Conservation (phyloP, 2,888 invertebrate genomes). For the Boloria euphrosyne region DNA sequence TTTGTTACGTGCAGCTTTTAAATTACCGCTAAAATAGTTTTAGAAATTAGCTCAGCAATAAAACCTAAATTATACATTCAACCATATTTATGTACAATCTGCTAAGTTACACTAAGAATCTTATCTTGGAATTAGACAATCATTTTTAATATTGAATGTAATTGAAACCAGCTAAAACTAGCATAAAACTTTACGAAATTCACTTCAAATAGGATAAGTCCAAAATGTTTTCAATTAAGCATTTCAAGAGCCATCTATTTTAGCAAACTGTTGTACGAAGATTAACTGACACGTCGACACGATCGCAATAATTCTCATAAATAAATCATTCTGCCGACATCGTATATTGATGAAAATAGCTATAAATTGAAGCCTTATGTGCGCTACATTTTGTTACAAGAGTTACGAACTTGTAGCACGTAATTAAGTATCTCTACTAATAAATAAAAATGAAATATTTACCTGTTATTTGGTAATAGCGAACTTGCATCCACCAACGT, state of each 20-base stretch:
- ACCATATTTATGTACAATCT: too few relatives aligned
- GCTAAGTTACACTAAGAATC: too few relatives aligned
- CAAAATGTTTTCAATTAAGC: constrained; percentile 21
- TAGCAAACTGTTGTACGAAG: constrained; percentile 23
- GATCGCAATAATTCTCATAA: constrained; percentile 30
- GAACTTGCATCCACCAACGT: too few relatives aligned
- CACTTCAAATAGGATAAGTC: neutral
- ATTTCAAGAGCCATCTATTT: constrained; percentile 26
- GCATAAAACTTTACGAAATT: neutral
- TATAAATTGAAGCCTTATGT: constrained; percentile 38
- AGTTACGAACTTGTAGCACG: constrained; percentile 18
- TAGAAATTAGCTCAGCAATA: too few relatives aligned
- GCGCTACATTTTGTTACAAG: constrained; percentile 28
- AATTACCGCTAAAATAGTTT: too few relatives aligned
- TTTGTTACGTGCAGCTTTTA: too few relatives aligned
- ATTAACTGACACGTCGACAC: constrained; percentile 33
- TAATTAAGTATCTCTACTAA: neutral
- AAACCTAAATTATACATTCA: too few relatives aligned
- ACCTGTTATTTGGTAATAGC: too few relatives aligned
- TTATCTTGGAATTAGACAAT: too few relatives aligned
- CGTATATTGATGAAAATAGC: constrained; percentile 36
- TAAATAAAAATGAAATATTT: constrained; percentile 2
- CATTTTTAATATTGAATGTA: too few relatives aligned
- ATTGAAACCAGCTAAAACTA: neutral
- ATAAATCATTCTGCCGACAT: constrained; percentile 32